phyloP scores from a whole-genome alignment of 2,797 vertebrate species.

The Hippoglossus hippoglossus region DNA sequence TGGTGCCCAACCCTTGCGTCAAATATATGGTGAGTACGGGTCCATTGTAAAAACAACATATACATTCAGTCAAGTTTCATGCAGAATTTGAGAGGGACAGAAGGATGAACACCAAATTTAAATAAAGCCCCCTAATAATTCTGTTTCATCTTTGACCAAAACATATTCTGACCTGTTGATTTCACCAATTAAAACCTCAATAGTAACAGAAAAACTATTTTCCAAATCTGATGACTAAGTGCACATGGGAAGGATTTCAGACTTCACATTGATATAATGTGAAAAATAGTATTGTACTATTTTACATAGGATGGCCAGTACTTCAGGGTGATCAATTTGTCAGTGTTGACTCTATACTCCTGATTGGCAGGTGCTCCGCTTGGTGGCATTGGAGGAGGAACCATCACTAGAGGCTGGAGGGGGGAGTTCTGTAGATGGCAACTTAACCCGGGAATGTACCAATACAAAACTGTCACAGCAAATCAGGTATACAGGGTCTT shows the following conservation, averaged over 20 bases:
- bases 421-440: constrained; percentile 99
- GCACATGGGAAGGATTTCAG: too few species aligned
- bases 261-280: too few species aligned
- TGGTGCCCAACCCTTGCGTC: constrained; percentile 87
- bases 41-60: neutral
- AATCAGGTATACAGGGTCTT: constrained; percentile 87
- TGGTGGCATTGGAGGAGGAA: constrained; percentile 95
- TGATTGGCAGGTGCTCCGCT: constrained; percentile 89
- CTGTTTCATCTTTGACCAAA: too few species aligned
- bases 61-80: neutral
- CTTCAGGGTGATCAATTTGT: neutral
- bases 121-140: too few species aligned
- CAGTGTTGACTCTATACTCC: neutral
- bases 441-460: constrained; percentile 94
- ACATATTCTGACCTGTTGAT: too few species aligned
- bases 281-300: too few species aligned
- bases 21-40: constrained; percentile 91
- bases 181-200: neutral
- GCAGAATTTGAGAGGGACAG: too few species aligned
- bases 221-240: too few species aligned
- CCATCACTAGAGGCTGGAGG: constrained; percentile 94
- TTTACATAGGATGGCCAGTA: too few species aligned
- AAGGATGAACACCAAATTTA: neutral
- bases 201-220: neutral
- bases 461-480: constrained; percentile 89